These are phyloP conservation scores for Prostheceraeus crozeri DNA, from an alignment of 2,888 invertebrate species.

Conservation along the genomic window DNA sequence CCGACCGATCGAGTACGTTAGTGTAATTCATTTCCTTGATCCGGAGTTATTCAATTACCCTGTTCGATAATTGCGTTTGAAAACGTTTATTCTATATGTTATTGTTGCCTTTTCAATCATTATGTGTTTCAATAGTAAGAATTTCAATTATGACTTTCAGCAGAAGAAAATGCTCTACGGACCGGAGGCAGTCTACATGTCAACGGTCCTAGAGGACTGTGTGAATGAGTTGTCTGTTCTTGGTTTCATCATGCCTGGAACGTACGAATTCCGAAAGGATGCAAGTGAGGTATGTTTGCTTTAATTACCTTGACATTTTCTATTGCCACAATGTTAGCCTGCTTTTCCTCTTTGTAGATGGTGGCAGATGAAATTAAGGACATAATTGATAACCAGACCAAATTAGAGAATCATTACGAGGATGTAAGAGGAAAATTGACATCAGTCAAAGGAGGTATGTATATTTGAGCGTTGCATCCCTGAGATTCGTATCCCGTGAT, in stretches of 20 bases:
- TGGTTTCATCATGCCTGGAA: slow-evolving; percentile 53
- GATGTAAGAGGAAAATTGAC: slow-evolving; percentile 41
- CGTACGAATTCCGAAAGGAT: slow-evolving; percentile 46
- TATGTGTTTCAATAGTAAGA: no score
- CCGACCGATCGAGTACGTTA: no score
- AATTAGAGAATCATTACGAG: slow-evolving; percentile 50
- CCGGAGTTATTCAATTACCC: no score
- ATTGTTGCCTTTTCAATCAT: no score
- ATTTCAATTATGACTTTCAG: no score
- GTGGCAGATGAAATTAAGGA: slow-evolving; percentile 49
- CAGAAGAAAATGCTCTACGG: slow-evolving; percentile 42
- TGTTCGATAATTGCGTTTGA: no score
- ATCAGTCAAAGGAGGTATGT: slow-evolving; percentile 13
- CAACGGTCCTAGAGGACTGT: slow-evolving; percentile 55
- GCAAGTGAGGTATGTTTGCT: slow-evolving; percentile 40
- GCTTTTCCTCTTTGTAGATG: slow-evolving; percentile 44
- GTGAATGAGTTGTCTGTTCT: slow-evolving; percentile 53
- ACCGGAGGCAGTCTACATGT: slow-evolving; percentile 52
- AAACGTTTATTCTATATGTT: no score
- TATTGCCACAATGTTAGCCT: background rate
- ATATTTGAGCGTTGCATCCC: no score
- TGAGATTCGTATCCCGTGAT: no score
- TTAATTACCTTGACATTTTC: background rate
- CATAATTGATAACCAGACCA: slow-evolving; percentile 48
- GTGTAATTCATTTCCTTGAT: no score